Evolutionary conservation across 1,140 invertebrate species (phyloP).

Genomic region (Myzus persicae): DNA sequence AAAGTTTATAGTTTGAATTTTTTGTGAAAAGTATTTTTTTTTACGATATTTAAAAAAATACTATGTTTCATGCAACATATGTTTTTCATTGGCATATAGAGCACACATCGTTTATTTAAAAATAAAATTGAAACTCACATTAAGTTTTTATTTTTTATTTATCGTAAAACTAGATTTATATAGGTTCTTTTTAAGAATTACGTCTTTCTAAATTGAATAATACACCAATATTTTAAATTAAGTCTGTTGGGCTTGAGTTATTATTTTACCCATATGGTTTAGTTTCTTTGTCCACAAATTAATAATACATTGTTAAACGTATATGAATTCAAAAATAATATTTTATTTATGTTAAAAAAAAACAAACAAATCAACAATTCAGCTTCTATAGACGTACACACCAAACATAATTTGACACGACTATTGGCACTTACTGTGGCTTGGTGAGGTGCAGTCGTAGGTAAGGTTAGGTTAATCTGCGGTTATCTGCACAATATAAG

Average conservation of each 20-base stretch:
- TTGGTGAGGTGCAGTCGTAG: no score
- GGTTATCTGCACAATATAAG: no score
- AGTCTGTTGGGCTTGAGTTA: background rate
- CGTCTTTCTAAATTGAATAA: background rate
- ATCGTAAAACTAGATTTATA: background rate
- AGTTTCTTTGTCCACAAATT: no score
- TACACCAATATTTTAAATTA: background rate
- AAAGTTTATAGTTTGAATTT: background rate
- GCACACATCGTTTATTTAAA: background rate
- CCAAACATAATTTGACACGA: no score
- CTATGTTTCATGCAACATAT: background rate
- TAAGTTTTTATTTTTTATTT: background rate
- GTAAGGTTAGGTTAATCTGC: no score
- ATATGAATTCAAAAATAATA: background rate
- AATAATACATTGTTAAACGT: no score
- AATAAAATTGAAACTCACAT: background rate
- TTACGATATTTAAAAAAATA: background rate
- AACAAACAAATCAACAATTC: no score
- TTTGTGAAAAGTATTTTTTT: background rate
- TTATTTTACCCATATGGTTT: background rate
- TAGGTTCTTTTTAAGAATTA: background rate
- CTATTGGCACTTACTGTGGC: no score
- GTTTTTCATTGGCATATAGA: background rate
- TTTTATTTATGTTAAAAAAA: background rate
- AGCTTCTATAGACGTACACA: background rate